Conservation (phyloP, 1,140 invertebrate species). For the Trialeurodes vaporariorum region DNA sequence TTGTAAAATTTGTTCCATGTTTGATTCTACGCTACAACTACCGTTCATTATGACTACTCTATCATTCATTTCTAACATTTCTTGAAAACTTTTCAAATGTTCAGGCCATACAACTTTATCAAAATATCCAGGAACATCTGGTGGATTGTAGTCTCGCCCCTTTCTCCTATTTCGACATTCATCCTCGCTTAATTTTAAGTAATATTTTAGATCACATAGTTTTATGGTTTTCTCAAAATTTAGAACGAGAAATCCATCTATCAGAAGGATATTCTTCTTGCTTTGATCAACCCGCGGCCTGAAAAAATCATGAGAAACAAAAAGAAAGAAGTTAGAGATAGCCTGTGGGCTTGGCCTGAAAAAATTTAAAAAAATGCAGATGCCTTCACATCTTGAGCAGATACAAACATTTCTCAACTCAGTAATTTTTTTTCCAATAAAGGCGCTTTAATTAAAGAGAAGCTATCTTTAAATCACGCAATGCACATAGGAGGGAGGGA, state of each 20-base stretch:
- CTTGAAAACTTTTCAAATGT: background rate
- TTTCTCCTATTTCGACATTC: slow-evolving; percentile 47
- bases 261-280: slow-evolving; percentile 42
- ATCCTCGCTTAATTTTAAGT: slow-evolving; percentile 50
- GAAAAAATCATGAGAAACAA: too few species aligned
- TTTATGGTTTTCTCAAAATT: slow-evolving; percentile 49
- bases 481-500: too few species aligned
- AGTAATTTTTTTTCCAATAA: too few species aligned
- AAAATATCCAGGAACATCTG: slow-evolving; percentile 68
- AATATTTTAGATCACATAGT: slow-evolving; percentile 59
- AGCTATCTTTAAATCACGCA: too few species aligned
- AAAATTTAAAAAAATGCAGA: too few species aligned
- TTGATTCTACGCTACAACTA: background rate
- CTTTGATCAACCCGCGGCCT: slow-evolving; percentile 24
- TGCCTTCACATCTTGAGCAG: too few species aligned
- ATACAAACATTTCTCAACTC: too few species aligned
- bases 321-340: too few species aligned
- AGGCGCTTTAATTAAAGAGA: too few species aligned
- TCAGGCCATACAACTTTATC: slow-evolving; percentile 35
- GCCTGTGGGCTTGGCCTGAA: too few species aligned
- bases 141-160: slow-evolving; percentile 48
- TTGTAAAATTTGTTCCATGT: background rate
- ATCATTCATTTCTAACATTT: background rate
- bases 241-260: slow-evolving; percentile 66
- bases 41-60: background rate